phyloP scores from a whole-genome alignment of 2,797 vertebrate species.

The Pangasius krempfi region DNA sequence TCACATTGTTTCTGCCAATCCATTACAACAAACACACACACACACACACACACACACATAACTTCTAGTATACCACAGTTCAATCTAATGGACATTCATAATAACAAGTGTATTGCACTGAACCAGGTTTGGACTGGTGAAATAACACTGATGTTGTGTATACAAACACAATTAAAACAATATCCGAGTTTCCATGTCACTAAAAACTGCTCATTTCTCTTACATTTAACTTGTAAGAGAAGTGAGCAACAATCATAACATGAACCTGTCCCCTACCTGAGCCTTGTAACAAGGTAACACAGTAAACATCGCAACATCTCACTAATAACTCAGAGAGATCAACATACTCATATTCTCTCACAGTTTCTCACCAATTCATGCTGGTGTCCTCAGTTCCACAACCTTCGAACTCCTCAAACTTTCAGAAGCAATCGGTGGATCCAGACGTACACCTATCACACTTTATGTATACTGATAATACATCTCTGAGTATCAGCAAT shows the following conservation, averaged over 20 bases:
- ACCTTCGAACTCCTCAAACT: background rate
- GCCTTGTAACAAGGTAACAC: slow-evolving; percentile 26
- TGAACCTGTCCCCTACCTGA: background rate
- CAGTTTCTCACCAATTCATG: background rate
- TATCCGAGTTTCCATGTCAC: background rate
- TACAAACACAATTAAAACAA: background rate
- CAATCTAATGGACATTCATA: slow-evolving; percentile 51
- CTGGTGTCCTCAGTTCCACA: background rate
- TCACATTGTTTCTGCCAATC: slow-evolving; percentile 78
- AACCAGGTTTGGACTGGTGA: background rate
- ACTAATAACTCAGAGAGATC: slow-evolving; percentile 21
- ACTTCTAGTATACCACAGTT: slow-evolving; percentile 44
- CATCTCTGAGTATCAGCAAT: background rate
- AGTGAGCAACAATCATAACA: background rate
- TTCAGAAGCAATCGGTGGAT: background rate
- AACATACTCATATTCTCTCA: slow-evolving; percentile 8
- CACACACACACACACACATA: slow-evolving; percentile 9
- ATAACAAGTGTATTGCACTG: background rate
- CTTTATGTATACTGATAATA: background rate
- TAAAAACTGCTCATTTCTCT: background rate
- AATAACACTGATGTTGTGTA: background rate
- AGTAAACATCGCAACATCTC: slow-evolving; percentile 16
- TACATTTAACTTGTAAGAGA: background rate
- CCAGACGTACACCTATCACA: background rate
- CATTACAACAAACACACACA: slow-evolving; percentile 41